Percentiles rank a stretch among this genome's conserved stretches.
Evolutionary conservation across 2,797 vertebrate genomes (phyloP).

Genomic region (Telmatherina bonti): DNA sequence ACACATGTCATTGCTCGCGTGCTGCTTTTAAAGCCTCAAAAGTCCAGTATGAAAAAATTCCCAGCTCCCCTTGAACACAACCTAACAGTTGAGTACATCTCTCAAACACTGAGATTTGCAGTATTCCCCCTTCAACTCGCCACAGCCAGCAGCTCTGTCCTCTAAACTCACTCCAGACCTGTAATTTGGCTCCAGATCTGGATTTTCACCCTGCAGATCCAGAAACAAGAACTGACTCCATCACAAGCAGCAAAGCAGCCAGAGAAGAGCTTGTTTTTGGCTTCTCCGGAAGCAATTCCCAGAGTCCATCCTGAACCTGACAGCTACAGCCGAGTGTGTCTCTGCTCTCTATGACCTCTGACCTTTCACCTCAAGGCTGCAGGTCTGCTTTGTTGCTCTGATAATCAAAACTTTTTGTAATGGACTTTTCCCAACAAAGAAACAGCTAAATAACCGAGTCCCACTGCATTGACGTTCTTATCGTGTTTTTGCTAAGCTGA

Average conservation of each 20-base stretch:
- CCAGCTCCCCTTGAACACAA: constrained; percentile 6
- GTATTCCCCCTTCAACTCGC: constrained; percentile 16
- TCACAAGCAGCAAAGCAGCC: neutral
- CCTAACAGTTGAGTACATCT: neutral
- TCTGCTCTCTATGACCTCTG: constrained; percentile 26
- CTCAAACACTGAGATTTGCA: constrained; percentile 12
- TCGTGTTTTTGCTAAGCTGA: neutral
- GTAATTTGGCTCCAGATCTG: constrained; percentile 38
- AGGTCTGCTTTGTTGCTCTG: neutral
- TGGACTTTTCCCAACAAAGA: neutral
- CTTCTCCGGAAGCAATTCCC: constrained; percentile 13
- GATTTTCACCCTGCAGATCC: constrained; percentile 24
- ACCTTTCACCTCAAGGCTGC: constrained; percentile 23
- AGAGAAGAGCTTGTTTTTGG: constrained; percentile 22
- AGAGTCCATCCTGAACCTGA: neutral
- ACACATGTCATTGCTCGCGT: neutral
- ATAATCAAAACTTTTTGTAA: neutral
- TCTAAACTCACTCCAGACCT: constrained; percentile 30
- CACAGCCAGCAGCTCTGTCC: constrained; percentile 10
- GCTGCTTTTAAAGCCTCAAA: neutral
- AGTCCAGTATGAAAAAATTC: constrained; percentile 3
- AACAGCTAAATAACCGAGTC: neutral
- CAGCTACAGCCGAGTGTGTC: neutral
- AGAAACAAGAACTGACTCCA: constrained; percentile 7
- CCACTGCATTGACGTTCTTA: neutral